Evolutionary conservation across 2,113 vertebrate genomes (phyloP).

Genomic region (Rissa tridactyla): DNA sequence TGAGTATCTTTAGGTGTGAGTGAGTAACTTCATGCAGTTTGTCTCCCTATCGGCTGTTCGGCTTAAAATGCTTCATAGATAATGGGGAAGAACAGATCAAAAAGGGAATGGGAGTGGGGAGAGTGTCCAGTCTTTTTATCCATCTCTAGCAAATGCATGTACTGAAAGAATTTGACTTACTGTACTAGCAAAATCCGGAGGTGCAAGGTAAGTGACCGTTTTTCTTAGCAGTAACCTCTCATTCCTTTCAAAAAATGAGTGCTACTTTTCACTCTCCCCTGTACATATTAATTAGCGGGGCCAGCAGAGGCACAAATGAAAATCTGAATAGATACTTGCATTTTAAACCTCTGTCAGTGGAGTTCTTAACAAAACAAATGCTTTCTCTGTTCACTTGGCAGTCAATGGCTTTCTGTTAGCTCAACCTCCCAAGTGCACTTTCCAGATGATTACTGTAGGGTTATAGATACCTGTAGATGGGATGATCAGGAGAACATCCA

Average conservation of each 20-base stretch:
- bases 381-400: background rate
- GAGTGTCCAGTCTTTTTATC: background rate
- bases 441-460: background rate
- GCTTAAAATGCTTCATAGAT: background rate
- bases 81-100: background rate
- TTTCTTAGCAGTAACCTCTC: background rate
- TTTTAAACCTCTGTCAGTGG: background rate
- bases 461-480: background rate
- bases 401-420: background rate
- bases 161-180: background rate
- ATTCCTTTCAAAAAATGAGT: background rate
- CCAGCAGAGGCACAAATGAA: background rate
- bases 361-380: background rate
- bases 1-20: background rate
- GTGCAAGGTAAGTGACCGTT: background rate
- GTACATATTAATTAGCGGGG: background rate
- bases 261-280: background rate
- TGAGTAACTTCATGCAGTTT: background rate
- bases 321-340: background rate
- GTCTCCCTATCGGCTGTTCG: background rate
- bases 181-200: background rate
- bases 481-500: background rate
- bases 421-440: background rate
- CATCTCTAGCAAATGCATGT: background rate
- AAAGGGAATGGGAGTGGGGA: background rate